Evolutionary conservation across 2,113 vertebrate genomes (phyloP).

Genomic region (Panthera tigris): DNA sequence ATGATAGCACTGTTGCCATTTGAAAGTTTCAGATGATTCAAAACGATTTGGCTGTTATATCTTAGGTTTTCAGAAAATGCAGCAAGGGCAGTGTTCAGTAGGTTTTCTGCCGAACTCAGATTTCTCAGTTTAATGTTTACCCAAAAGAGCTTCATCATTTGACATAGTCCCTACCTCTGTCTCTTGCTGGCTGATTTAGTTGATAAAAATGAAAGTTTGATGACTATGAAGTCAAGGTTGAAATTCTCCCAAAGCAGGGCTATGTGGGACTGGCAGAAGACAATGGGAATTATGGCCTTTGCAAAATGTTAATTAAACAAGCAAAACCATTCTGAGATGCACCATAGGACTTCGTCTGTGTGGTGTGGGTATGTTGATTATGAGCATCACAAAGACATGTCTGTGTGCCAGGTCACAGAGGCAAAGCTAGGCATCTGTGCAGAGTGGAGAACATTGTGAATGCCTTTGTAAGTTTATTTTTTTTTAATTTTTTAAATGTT

Average conservation of each 20-base stretch:
- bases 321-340: not conserved
- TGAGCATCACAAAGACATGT: not conserved
- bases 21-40: not conserved
- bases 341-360: not conserved
- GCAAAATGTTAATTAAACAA: not conserved
- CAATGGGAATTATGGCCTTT: not conserved
- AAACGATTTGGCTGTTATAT: not conserved
- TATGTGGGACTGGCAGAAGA: not conserved
- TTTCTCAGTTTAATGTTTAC: not conserved
- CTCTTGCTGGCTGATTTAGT: not conserved
- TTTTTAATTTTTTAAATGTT: no score
- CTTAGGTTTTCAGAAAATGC: not conserved
- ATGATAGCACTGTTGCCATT: not conserved
- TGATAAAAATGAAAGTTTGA: not conserved
- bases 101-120: not conserved
- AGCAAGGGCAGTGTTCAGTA: not conserved
- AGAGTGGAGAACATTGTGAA: not conserved
- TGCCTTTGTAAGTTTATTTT: not conserved
- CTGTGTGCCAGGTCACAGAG: not conserved
- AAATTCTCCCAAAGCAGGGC: not conserved
- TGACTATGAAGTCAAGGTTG: not conserved
- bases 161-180: not conserved
- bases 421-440: accelerated
- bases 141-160: not conserved
- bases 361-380: not conserved